Percentiles rank a stretch among this genome's conserved stretches.
phyloP scores from a whole-genome alignment of 1,140 invertebrate species.

The Monomorium pharaonis region DNA sequence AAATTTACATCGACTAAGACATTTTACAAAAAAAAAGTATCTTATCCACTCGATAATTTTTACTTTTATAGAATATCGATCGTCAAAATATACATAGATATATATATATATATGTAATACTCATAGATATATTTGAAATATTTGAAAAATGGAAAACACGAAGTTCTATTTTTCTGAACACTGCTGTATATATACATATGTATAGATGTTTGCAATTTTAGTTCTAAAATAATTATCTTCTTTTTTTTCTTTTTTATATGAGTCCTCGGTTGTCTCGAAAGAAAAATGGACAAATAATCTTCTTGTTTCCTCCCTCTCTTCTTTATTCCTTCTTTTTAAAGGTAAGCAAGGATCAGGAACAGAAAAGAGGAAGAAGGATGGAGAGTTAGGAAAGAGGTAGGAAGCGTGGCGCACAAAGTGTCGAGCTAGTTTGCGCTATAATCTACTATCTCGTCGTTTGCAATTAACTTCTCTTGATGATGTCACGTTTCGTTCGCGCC shows the following conservation, averaged over 20 bases:
- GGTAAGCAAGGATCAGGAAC: constrained; percentile 1
- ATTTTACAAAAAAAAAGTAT: constrained; percentile 12
- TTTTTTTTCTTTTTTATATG: neutral
- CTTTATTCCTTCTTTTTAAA: neutral
- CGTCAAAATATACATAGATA: neutral
- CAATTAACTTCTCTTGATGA: constrained; percentile 81
- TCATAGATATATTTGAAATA: neutral
- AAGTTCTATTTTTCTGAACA: neutral
- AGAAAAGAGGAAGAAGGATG: constrained; percentile 36
- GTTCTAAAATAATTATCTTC: constrained; percentile 34
- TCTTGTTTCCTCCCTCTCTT: neutral
- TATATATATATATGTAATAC: neutral
- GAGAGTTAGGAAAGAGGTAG: constrained; percentile 43
- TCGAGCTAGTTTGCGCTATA: constrained; percentile 78
- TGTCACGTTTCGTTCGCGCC: constrained; percentile 77
- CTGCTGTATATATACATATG: neutral
- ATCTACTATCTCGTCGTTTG: constrained; percentile 80
- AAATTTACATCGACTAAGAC: neutral
- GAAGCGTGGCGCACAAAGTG: constrained; percentile 70
- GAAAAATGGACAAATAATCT: constrained; percentile 48
- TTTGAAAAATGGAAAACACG: neutral
- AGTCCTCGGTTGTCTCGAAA: neutral
- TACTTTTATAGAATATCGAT: neutral
- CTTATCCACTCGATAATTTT: constrained; percentile 8
- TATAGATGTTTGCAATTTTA: constrained; percentile 14